Percentiles rank a stretch among this genome's conserved stretches.
These are phyloP conservation scores for Delia radicum DNA, from an alignment of 1,140 invertebrate genomes.

Conservation along the genomic window DNA sequence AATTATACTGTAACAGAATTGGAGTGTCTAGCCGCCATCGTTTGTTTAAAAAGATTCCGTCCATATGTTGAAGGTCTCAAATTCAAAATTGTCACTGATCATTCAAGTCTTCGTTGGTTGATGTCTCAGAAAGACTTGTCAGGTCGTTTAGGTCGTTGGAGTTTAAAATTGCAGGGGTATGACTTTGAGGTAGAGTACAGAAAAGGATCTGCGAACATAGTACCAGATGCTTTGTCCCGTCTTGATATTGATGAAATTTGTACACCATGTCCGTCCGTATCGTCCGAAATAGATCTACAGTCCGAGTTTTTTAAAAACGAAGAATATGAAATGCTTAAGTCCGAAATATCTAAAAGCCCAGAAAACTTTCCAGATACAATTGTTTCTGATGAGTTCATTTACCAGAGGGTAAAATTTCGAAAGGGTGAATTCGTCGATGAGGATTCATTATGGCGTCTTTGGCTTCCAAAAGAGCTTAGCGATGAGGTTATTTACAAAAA, in stretches of 20 bases:
- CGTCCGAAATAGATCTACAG: too few relatives aligned
- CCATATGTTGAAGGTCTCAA: slow-evolving; percentile 50
- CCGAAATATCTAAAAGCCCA: too few relatives aligned
- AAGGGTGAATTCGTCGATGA: neutral
- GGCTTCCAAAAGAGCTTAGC: neutral
- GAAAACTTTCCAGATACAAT: slow-evolving; percentile 14
- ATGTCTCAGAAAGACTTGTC: slow-evolving; percentile 35
- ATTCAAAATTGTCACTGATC: slow-evolving; percentile 52
- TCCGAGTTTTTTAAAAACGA: too few relatives aligned
- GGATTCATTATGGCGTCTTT: neutral
- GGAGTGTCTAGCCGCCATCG: slow-evolving; percentile 56
- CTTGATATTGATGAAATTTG: too few relatives aligned
- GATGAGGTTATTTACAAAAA: neutral
- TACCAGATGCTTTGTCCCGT: neutral
- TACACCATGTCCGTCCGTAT: too few relatives aligned
- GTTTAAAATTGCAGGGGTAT: neutral
- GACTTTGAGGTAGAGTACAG: slow-evolving; percentile 4
- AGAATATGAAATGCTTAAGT: too few relatives aligned
- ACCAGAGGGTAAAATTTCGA: neutral
- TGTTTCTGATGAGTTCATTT: neutral
- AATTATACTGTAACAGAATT: slow-evolving; percentile 45
- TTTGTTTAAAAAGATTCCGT: slow-evolving; percentile 54
- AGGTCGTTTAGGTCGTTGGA: slow-evolving; percentile 45
- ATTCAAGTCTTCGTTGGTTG: slow-evolving; percentile 36
- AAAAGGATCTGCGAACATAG: neutral